A percentile compares a stretch with the other conserved stretches of the same genome.
phyloP scores from a whole-genome alignment of 2,797 vertebrate species.

The Telmatherina bonti region DNA sequence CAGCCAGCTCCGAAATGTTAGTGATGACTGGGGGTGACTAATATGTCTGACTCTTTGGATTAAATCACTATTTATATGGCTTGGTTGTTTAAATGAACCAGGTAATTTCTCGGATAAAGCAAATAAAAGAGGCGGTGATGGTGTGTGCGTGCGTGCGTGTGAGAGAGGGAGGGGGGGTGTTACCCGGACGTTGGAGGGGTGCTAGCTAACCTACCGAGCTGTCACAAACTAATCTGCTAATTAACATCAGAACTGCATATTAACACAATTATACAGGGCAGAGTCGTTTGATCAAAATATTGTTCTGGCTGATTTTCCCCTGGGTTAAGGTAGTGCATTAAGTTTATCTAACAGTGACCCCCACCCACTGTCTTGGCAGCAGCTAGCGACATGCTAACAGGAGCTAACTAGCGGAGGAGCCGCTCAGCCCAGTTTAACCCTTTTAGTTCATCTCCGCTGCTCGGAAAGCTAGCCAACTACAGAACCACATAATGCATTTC shows the following conservation, averaged over 20 bases:
- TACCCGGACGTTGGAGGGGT: constrained; percentile 63
- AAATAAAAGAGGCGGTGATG: constrained; percentile 10
- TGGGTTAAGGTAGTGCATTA: constrained; percentile 12
- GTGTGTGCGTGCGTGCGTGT: too few relatives aligned
- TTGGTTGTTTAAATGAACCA: not conserved
- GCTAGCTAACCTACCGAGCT: constrained; percentile 57
- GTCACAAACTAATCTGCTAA: constrained; percentile 49
- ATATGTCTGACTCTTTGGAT: rapidly evolving
- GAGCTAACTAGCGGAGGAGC: constrained; percentile 67
- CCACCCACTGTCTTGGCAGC: constrained; percentile 62
- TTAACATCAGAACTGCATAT: constrained; percentile 7
- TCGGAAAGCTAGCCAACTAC: constrained; percentile 44
- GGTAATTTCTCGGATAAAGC: constrained; percentile 2
- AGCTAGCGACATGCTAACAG: constrained; percentile 62
- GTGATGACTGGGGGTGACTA: not conserved
- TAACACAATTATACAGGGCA: not conserved
- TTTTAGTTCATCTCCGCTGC: constrained; percentile 50
- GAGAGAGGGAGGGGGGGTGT: constrained; percentile 9
- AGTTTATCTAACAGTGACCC: constrained; percentile 44
- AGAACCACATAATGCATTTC: constrained; percentile 48
- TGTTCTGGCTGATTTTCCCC: not conserved
- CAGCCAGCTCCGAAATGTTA: not conserved
- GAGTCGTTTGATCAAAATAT: not conserved
- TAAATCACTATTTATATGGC: rapidly evolving
- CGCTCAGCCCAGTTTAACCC: constrained; percentile 76